Conservation (phyloP, 2,888 invertebrate species). For the Lasioglossum leucozonium region DNA sequence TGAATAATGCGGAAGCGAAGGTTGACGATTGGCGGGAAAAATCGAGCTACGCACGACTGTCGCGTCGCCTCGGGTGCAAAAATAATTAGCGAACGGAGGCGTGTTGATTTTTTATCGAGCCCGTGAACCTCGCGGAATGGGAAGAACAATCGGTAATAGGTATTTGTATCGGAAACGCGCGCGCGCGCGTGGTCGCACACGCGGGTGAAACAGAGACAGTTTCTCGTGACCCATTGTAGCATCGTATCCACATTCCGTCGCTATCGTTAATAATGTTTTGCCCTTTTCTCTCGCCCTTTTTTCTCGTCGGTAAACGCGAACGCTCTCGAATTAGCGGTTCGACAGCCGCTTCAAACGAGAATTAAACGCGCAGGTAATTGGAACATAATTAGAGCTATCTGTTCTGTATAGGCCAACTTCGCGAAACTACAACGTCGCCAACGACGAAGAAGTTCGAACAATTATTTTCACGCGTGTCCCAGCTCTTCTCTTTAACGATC, state of each 20-base stretch:
- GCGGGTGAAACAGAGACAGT: neutral
- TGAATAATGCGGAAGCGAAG: conserved; percentile 25
- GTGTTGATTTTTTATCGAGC: neutral
- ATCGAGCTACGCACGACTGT: conserved; percentile 22
- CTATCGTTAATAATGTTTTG: conserved; percentile 29
- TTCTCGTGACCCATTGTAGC: conserved; percentile 17
- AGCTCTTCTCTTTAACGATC: neutral
- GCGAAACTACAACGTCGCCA: neutral
- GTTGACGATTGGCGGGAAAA: conserved; percentile 43
- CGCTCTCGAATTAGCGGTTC: conserved; percentile 25
- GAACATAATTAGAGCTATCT: conserved; percentile 76
- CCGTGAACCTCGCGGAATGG: neutral
- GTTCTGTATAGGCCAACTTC: conserved; percentile 63
- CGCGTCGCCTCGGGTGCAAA: conserved; percentile 12
- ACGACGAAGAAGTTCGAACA: neutral
- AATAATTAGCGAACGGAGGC: conserved; percentile 51
- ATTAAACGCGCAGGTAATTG: conserved; percentile 77
- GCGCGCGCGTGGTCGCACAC: neutral
- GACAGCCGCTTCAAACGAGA: conserved; percentile 54
- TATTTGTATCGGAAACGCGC: conserved; percentile 38
- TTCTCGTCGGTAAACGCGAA: neutral
- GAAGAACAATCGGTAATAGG: conserved; percentile 40
- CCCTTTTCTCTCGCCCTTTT: neutral
- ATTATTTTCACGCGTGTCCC: conserved; percentile 12
- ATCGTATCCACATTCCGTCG: conserved; percentile 9